Conservation (phyloP, 1,140 invertebrate species). For the Lineus longissimus region DNA sequence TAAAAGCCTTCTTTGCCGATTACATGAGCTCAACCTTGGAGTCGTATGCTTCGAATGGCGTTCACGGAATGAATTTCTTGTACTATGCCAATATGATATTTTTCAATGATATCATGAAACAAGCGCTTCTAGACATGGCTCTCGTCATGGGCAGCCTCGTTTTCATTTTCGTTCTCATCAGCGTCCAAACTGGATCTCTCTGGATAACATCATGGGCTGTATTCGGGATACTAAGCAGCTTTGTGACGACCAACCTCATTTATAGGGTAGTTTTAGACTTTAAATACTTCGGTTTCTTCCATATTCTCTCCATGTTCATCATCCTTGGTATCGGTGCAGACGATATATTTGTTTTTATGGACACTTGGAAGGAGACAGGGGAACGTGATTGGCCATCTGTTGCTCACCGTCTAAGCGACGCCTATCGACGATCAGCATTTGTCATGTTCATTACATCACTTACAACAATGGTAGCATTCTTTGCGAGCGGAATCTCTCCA, state of each 20-base stretch:
- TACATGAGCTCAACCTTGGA: neutral
- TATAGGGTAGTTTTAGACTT: neutral
- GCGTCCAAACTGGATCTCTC: neutral
- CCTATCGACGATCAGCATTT: neutral
- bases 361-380: neutral
- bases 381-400: neutral
- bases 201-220: conserved; percentile 5
- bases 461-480: neutral
- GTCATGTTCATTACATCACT: neutral
- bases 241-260: neutral
- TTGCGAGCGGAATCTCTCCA: neutral
- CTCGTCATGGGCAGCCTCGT: conserved; percentile 3
- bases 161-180: conserved; percentile 6
- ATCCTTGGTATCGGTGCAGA: neutral
- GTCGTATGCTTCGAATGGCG: neutral
- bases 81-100: neutral
- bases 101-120: neutral
- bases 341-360: neutral
- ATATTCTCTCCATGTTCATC: neutral
- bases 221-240: neutral
- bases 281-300: conserved; percentile 1
- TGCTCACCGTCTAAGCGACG: neutral
- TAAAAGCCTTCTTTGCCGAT: neutral
- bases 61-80: neutral
- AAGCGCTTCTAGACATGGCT: neutral